phyloP scores from a whole-genome alignment of 2,797 vertebrate genomes.

The Crax fasciolata region DNA sequence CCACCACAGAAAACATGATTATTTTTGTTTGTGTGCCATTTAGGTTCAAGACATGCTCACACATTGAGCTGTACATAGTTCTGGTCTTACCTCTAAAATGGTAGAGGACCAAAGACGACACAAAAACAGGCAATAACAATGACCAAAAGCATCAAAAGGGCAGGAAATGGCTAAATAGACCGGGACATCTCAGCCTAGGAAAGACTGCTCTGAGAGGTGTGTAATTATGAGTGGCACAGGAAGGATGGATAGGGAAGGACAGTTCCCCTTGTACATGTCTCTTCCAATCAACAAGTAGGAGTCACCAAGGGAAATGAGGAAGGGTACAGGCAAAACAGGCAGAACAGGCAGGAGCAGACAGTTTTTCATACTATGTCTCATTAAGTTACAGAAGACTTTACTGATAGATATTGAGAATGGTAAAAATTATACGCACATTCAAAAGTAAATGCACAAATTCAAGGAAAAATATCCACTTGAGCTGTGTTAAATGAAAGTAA shows the following conservation, averaged over 20 bases:
- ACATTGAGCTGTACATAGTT: not conserved
- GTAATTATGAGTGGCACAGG: not conserved
- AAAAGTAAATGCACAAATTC: not conserved
- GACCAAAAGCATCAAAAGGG: not conserved
- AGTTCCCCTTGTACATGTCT: conserved; percentile 48
- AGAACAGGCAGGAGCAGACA: not conserved
- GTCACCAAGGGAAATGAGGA: not conserved
- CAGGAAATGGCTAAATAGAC: not conserved
- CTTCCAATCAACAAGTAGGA: conserved; percentile 36
- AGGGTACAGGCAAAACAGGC: not conserved
- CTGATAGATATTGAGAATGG: not conserved
- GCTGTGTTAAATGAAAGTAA: not conserved
- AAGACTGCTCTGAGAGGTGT: not conserved
- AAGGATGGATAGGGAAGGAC: not conserved
- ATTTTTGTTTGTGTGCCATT: not conserved
- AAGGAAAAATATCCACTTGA: not conserved
- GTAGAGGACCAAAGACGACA: not conserved
- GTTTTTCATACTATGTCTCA: not conserved
- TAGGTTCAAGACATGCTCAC: not conserved
- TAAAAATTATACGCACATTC: not conserved
- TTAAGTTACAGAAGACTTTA: not conserved
- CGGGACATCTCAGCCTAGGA: not conserved
- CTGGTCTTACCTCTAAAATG: not conserved
- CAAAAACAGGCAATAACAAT: not conserved
- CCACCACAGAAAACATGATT: not conserved